Evolutionary conservation across 1,140 invertebrate species (phyloP).

Genomic region (Atopsyche davidsoni): DNA sequence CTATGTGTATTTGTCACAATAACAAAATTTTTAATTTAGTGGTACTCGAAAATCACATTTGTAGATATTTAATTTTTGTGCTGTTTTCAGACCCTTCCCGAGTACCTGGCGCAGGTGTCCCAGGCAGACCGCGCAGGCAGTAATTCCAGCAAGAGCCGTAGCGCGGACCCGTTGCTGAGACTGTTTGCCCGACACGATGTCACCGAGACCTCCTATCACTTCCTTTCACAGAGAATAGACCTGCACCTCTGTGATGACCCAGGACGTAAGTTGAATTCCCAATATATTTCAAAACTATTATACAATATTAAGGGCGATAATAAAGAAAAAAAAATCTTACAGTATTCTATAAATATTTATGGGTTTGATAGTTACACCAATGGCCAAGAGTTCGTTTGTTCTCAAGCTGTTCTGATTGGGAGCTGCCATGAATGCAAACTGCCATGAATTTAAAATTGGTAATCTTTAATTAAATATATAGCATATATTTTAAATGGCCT

Average conservation of each 20-base stretch:
- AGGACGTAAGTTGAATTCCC: conserved; percentile 60
- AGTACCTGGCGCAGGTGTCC: conserved; percentile 70
- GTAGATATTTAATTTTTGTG: too few relatives aligned
- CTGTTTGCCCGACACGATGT: conserved; percentile 90
- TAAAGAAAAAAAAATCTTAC: background rate
- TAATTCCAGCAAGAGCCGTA: conserved; percentile 39
- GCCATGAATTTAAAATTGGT: too few relatives aligned
- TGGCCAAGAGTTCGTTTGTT: too few relatives aligned
- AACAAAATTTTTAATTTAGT: too few relatives aligned
- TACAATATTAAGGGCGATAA: too few relatives aligned
- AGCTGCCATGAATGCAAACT: too few relatives aligned
- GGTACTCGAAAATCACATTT: too few relatives aligned
- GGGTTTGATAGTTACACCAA: background rate
- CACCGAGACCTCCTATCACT: conserved; percentile 95
- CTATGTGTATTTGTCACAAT: too few relatives aligned
- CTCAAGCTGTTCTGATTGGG: too few relatives aligned
- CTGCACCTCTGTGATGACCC: conserved; percentile 96
- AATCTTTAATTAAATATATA: too few relatives aligned
- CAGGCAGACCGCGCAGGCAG: conserved; percentile 55
- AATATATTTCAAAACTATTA: background rate
- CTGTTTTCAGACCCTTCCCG: conserved; percentile 61
- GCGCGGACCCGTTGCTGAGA: conserved; percentile 37
- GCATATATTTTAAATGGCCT: too few relatives aligned
- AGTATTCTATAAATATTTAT: conserved; percentile 4
- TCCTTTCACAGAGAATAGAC: conserved; percentile 89